These are phyloP conservation scores for Labeo calbasu DNA, from an alignment of 2,797 vertebrate species.

Conservation along the genomic window DNA sequence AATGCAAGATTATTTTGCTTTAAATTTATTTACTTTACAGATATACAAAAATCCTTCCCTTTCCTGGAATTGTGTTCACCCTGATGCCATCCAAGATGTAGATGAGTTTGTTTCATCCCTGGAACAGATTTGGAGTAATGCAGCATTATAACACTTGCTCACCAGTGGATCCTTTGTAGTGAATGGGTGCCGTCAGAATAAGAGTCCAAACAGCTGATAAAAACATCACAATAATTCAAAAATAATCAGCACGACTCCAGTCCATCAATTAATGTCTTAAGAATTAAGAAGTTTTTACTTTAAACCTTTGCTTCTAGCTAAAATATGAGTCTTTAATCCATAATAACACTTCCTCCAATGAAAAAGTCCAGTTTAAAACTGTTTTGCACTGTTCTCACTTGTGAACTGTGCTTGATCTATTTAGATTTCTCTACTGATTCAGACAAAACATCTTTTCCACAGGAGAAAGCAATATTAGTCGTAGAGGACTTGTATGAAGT, in stretches of 20 bases:
- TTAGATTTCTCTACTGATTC: neutral
- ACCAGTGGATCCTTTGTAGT: neutral
- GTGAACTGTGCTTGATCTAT: no score
- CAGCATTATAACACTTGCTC: neutral
- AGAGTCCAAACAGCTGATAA: neutral
- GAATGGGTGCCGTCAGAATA: neutral
- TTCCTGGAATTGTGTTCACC: neutral
- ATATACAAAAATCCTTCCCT: neutral
- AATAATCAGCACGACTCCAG: no score
- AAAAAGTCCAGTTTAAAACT: no score
- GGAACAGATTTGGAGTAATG: neutral
- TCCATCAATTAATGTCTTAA: no score
- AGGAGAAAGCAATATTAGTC: neutral
- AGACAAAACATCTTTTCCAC: neutral
- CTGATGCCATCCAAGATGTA: neutral
- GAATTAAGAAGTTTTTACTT: no score
- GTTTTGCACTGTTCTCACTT: neutral
- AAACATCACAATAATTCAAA: neutral
- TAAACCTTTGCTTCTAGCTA: neutral
- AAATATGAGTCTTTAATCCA: neutral
- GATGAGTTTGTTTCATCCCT: neutral
- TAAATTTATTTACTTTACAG: neutral
- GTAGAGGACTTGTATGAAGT: neutral
- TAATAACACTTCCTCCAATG: neutral
- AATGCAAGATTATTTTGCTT: neutral